Base-by-base conservation (phyloP, 2,113 vertebrate genomes). In the Montifringilla adamsi region DNA sequence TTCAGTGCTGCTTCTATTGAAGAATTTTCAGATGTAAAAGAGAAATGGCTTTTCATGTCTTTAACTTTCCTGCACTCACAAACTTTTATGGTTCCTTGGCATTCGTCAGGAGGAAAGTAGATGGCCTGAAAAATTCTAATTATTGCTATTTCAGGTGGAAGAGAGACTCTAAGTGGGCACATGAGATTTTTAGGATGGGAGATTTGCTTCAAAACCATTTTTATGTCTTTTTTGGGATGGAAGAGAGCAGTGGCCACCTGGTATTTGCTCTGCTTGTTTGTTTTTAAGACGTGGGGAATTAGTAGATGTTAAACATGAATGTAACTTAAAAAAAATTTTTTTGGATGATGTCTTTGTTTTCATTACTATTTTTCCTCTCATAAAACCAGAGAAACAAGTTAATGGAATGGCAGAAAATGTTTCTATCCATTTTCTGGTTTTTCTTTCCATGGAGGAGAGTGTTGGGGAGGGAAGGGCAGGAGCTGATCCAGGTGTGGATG, bases 111-210 rank as follows among this genome's bases (percentile, higher is more conserved):
- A 91, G 84, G 74, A 76, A 96, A 93, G 81, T 86, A 52, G 87
- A 95, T 86, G 94, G 90, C 91, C 66, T 58, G 46, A 80, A 94
- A 75, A 89, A 69, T 84, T 75, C 60, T 53, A 49, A 87, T 91
- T 92, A 85, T 93, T 97, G 95, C 95, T 97, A 2, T 96, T 97
- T 97, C 95, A 96, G 95, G 95, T 96, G 91, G 67, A 76, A 92
- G 68, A 55, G 62, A 85, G 86, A 74, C 64, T 83, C 93, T 89
- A 83, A 93, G 67, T 53, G 93, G 93, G 85, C 88, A 85, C 87
- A 56, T 9, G 95, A 96, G 94, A 83, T 72, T 94, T 95, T 94
- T 90, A 87, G 72, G 62, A 70, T 0, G 9, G 67, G 35, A 89
- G 66, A 92, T 91, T 75, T 92, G 80, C 83, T 95, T 88, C 59